Percentiles rank a stretch among this genome's conserved stretches.
Evolutionary conservation across 2,888 invertebrate genomes (phyloP).

Genomic region (Ormyrus thymus): DNA sequence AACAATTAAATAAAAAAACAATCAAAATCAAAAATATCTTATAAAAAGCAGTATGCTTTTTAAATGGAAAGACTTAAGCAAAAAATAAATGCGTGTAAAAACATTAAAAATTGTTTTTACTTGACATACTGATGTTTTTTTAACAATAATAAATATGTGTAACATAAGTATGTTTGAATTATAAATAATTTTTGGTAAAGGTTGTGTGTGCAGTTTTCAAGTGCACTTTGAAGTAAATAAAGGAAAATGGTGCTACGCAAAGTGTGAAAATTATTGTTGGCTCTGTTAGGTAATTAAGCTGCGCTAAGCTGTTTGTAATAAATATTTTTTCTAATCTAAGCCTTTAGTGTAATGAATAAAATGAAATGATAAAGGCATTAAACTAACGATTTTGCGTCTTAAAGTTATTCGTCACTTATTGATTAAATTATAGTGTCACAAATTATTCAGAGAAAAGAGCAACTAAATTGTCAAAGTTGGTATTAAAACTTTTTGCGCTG

Average conservation of each 20-base stretch:
- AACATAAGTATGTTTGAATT: conserved; percentile 44
- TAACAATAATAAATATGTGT: conserved; percentile 35
- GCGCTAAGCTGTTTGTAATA: conserved; percentile 49
- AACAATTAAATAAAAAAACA: conserved; percentile 35
- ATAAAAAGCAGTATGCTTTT: conserved; percentile 40
- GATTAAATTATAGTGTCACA: conserved; percentile 18
- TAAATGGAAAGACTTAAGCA: conserved; percentile 14
- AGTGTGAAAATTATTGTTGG: conserved; percentile 40
- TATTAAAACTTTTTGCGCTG: conserved; percentile 44
- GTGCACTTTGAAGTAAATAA: conserved; percentile 58
- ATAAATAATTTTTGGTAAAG: conserved; percentile 48
- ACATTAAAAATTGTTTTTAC: conserved; percentile 27
- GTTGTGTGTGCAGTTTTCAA: conserved; percentile 58
- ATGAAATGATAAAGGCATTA: conserved; percentile 21
- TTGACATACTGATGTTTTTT: conserved; percentile 24
- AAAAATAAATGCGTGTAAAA: conserved; percentile 15
- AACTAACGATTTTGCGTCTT: conserved; percentile 33
- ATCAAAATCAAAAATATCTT: conserved; percentile 41
- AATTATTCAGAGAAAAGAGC: conserved; percentile 14
- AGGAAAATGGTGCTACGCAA: conserved; percentile 59
- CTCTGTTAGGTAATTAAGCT: conserved; percentile 41
- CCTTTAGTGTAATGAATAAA: conserved; percentile 42
- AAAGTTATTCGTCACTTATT: conserved; percentile 27
- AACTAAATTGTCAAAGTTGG: conserved; percentile 33
- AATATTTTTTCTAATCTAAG: conserved; percentile 53